Evolutionary conservation across 2,888 invertebrate genomes (phyloP), one percentile per base, ranked within the genome.

Genomic region (Sceliomorpha sp.): DNA sequence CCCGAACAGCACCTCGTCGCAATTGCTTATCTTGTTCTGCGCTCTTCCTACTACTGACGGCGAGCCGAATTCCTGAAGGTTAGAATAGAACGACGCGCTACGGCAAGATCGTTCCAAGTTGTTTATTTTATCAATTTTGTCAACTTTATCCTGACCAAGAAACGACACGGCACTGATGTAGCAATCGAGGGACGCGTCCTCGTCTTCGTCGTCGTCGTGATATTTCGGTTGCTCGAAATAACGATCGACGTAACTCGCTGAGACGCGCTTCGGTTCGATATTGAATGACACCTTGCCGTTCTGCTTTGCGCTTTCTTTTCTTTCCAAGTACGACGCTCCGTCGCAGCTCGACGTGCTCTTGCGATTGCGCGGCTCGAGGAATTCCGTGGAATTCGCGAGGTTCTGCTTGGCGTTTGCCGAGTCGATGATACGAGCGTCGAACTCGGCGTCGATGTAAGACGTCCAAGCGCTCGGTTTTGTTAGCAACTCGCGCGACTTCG

Each of bases 401-500:
- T 78, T 83, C 17, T 84, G 82, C 27, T 84, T 84, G 1, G 68
- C 68, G 1, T 79, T 72, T 0, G 82, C 78, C 13, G 82, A 81
- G 26, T 86, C 84, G 6, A 87, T 48, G 1, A 84, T 76, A 1
- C 74, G 81, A 0, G 81, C 64, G 32, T 87, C 85, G 10, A 87
- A 80, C 5, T 87, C 88, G 1, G 85, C 80, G 37, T 87, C 85
- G 72, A 85, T 81, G 63, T 88, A 88, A 0, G 83, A 84, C 0
- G 86, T 79, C 88, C 87, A 88, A 2, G 84, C 84, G 31, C 79
- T 85, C 0, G 93, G 92, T 44, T 92, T 91, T 27, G 92, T 91
- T 1, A 93, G 87, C 8, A 94, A 88, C 82, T 93, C 93, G 2
- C 93, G 91, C 0, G 93, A 93, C 78, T 93, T 93, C 27, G 93